Evolutionary conservation across 2,113 vertebrate genomes (phyloP), one percentile per base, ranked within the genome.

Genomic region (Pimephales promelas): DNA sequence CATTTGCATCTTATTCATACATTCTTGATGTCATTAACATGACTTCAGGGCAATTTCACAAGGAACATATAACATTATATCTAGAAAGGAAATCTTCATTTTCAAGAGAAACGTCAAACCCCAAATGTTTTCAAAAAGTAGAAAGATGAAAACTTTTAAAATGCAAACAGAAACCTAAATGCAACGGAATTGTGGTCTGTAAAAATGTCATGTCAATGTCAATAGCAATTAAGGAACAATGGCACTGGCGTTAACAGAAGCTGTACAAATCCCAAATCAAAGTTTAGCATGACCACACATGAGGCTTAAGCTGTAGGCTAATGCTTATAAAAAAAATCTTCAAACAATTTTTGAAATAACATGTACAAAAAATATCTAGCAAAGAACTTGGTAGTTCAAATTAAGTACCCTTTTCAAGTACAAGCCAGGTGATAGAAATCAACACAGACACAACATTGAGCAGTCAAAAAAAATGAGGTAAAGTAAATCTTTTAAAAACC

Each of bases 181-280:
- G 2, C 31, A 7, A 36, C 20, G 13, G 20, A 36, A 77, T 14
- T 36, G 31, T 74, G 31, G 31, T 54, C 49, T 36, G 2, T 45
- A 45, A 16, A 49, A 72, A 54, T 36, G 8, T n/a, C n/a, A n/a
- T n/a, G 20, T 8, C n/a, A n/a, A 24, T 7, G 3, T 56, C 22
- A 77, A 57, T 40, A 77, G 34, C 20, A 40, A 56, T n/a, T n/a
- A 76, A n/a, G 54, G 6, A 59, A 59, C 11, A 24, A 45, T 61
- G 56, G 5, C n/a, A 61, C 14, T 28, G 6, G 26, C 10, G 36
- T 40, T 34, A 43, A 61, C 56, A 26, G 22, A 61, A 20, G 6
- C n/a, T 78, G 36, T 79, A 26, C n/a, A 71, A 18, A 59, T 40
- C 20, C 57, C 31, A 78, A 78, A 79, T 18, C 28, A 36, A 54